phyloP scores from a whole-genome alignment of 92 coral and sea anemone species.

The Heteractis magnifica region DNA sequence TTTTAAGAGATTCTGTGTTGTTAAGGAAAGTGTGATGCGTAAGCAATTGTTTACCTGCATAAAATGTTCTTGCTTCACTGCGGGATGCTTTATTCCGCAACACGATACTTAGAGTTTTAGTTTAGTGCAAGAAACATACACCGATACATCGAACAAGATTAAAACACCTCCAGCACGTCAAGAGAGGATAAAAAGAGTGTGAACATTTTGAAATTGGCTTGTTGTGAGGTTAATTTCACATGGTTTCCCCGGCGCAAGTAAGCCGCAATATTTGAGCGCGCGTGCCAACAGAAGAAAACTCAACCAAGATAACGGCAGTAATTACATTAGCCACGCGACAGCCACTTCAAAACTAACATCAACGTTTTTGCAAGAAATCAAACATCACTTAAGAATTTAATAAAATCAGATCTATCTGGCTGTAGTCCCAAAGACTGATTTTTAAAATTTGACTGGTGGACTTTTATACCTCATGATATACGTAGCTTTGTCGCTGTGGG shows the following conservation, averaged over 20 bases:
- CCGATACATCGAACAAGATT: slow-evolving; percentile 6
- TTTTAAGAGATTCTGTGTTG: slow-evolving; percentile 16
- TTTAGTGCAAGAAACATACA: background rate
- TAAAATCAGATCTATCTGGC: background rate
- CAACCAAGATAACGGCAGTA: slow-evolving; percentile 10
- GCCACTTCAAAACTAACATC: slow-evolving; percentile 8
- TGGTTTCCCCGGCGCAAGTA: background rate
- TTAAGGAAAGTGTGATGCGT: background rate
- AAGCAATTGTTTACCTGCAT: background rate
- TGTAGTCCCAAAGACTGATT: background rate
- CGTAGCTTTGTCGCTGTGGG: background rate
- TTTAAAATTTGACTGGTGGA: background rate
- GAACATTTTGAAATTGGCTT: background rate
- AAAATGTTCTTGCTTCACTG: background rate
- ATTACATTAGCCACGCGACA: slow-evolving; percentile 36
- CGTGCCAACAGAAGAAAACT: slow-evolving; percentile 14
- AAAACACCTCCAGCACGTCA: background rate
- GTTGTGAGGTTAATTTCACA: background rate
- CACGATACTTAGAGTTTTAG: background rate
- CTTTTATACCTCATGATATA: background rate
- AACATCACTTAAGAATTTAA: background rate
- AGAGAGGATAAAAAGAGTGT: background rate
- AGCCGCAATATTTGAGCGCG: slow-evolving; percentile 14
- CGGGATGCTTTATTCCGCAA: background rate
- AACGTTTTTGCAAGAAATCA: slow-evolving; percentile 12